phyloP scores from a whole-genome alignment of 2,797 vertebrate genomes.

The Eospalax fontanierii region DNA sequence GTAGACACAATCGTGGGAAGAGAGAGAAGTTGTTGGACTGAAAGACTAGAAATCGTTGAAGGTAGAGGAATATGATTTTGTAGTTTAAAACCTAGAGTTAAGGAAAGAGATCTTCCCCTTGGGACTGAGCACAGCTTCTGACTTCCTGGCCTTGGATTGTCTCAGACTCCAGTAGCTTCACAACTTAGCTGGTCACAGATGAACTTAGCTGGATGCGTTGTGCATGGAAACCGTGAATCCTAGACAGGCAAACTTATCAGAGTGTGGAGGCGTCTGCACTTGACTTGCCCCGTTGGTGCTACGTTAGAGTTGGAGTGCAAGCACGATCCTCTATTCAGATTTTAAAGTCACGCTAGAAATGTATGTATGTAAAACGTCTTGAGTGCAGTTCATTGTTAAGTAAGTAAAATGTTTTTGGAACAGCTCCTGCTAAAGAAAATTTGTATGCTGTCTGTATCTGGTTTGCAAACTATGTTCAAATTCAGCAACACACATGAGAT shows the following conservation, averaged over 20 bases:
- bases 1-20: not conserved
- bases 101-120: not conserved
- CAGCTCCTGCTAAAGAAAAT: slow-evolving; percentile 26
- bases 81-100: not conserved
- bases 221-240: not conserved
- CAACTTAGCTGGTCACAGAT: not conserved
- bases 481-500: not conserved
- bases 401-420: slow-evolving; percentile 40
- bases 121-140: not conserved
- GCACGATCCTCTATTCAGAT: not conserved
- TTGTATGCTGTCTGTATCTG: not conserved
- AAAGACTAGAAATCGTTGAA: not conserved
- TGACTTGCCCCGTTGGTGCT: not conserved
- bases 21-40: not conserved
- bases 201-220: not conserved
- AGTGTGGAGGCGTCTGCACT: not conserved
- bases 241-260: not conserved
- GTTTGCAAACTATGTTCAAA: not conserved
- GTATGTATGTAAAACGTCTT: not conserved
- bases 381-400: slow-evolving; percentile 25
- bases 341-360: slow-evolving; percentile 55
- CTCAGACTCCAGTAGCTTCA: not conserved
- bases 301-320: not conserved
- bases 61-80: not conserved
- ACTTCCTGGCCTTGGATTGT: not conserved